A percentile compares a stretch with the other conserved stretches of the same genome.
These are phyloP conservation scores for Drosophila suzukii DNA, from an alignment of 1,140 invertebrate genomes.

Conservation along the genomic window DNA sequence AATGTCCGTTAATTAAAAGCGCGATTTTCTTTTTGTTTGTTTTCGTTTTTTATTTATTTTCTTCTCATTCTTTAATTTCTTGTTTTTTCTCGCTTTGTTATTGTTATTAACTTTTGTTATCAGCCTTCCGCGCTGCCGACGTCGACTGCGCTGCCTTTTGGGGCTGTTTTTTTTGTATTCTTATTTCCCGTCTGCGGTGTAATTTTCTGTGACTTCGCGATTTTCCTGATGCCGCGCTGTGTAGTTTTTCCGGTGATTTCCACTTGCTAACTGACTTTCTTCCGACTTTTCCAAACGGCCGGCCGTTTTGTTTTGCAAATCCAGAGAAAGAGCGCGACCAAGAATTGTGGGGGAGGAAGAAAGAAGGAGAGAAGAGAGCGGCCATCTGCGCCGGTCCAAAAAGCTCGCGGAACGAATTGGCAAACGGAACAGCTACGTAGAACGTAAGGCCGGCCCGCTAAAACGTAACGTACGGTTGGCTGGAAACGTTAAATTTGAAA, in stretches of 20 bases:
- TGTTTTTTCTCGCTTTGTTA: conserved; percentile 56
- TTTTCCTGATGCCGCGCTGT: conserved; percentile 60
- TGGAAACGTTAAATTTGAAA: conserved; percentile 26
- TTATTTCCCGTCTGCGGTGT: conserved; percentile 37
- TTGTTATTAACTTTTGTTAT: conserved; percentile 80
- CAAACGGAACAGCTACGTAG: conserved; percentile 19
- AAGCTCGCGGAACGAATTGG: conserved; percentile 42
- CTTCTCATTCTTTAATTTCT: conserved; percentile 24
- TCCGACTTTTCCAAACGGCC: conserved; percentile 72
- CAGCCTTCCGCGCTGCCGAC: conserved; percentile 57
- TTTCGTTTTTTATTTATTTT: conserved; percentile 36
- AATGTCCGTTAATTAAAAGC: conserved; percentile 74
- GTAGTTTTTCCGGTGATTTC: conserved; percentile 82
- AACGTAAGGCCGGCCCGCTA: conserved; percentile 3
- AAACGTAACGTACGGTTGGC: not conserved
- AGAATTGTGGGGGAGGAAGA: conserved; percentile 13
- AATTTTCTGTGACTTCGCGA: conserved; percentile 16
- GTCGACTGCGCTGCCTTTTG: conserved; percentile 40
- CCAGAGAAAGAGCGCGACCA: conserved; percentile 26
- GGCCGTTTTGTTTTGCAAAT: conserved; percentile 54
- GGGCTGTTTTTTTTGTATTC: conserved; percentile 33
- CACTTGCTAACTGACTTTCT: conserved; percentile 77
- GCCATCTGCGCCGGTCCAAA: conserved; percentile 18
- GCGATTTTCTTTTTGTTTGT: conserved; percentile 45
- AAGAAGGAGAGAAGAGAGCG: conserved; percentile 22